Evolutionary conservation across 2,113 vertebrate genomes (phyloP), one percentile per base, ranked within the genome.

Genomic region (Chaetops frenatus): DNA sequence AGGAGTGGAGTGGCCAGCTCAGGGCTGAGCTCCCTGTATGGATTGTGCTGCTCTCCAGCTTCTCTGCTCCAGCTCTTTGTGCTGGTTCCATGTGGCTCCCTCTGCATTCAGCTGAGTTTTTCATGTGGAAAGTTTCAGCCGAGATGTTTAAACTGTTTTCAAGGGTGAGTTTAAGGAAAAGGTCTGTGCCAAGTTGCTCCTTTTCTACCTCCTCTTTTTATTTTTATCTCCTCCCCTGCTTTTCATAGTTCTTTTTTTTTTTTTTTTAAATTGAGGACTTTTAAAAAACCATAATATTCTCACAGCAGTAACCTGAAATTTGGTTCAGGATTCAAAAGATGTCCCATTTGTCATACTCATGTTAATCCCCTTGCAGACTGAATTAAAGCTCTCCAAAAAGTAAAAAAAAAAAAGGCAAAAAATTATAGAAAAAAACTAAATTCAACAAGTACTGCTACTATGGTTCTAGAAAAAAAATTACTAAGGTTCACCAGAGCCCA

Each of bases 41-140:
- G 2, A 38, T 2, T 15, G 86, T 45, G 51, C 56, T 4, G 9
- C 35, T 19, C 11, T 4, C 50, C 17, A 4, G 71, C 62, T 35
- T 71, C 15, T 8, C 33, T 38, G 35, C 70, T 56, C 80, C 11
- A 7, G 27, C 86, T 51, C 60, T 48, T 66, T 29, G 33, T 54
- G 77, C 80, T 90, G 72, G 4, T 31, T 73, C 69, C 84, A 61
- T 58, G 25, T 3, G 58, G 45, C 65, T 31, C 76, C n/a, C 83
- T 31, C 77, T 62, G 81, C 93, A 96, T 42, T 48, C 70, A 89
- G 89, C 89, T 91, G 72, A 94, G 47, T 78, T 94, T 33, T 79
- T 61, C 3, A 4, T 56, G 81, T 95, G 95, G 81, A 89, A 92
- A 84, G 22, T 47, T 71, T 89, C 84, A 87, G 40, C 51, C 0